Conservation (phyloP, 2,888 invertebrate genomes). For the Troides aeacus region DNA sequence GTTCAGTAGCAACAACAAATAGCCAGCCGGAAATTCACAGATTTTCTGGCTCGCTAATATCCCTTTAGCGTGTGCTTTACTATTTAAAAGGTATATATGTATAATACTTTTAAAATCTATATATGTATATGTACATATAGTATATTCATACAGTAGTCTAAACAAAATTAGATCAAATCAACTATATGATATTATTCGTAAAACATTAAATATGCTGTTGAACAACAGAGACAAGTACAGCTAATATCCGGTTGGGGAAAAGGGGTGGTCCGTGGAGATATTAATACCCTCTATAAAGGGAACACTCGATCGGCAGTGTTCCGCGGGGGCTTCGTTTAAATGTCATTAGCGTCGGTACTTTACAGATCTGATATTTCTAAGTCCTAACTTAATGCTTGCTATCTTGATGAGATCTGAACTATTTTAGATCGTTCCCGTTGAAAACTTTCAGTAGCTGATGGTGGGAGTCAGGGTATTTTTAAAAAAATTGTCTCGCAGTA, state of each 20-base stretch:
- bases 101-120: too few relatives aligned
- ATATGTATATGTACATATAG: too few relatives aligned
- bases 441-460: not conserved
- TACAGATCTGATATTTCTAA: not conserved
- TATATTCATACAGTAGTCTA: too few relatives aligned
- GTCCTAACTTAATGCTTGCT: not conserved
- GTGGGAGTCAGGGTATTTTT: too few relatives aligned
- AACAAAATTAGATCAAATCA: not conserved
- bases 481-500: too few relatives aligned
- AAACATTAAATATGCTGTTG: slow-evolving; percentile 10
- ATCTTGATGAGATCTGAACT: slow-evolving; percentile 14
- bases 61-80: too few relatives aligned
- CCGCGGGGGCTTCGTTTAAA: slow-evolving; percentile 16
- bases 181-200: slow-evolving; percentile 8
- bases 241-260: slow-evolving; percentile 3
- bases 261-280: slow-evolving; percentile 8
- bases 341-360: slow-evolving; percentile 5
- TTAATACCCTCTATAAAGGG: slow-evolving; percentile 20
- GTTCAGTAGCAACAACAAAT: too few relatives aligned
- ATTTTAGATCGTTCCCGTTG: not conserved
- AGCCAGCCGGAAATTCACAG: too few relatives aligned
- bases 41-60: too few relatives aligned
- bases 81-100: too few relatives aligned
- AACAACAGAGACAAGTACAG: slow-evolving; percentile 6
- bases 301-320: slow-evolving; percentile 8